Evolutionary conservation across 2,797 vertebrate species (phyloP).

Genomic region (Menidia menidia): DNA sequence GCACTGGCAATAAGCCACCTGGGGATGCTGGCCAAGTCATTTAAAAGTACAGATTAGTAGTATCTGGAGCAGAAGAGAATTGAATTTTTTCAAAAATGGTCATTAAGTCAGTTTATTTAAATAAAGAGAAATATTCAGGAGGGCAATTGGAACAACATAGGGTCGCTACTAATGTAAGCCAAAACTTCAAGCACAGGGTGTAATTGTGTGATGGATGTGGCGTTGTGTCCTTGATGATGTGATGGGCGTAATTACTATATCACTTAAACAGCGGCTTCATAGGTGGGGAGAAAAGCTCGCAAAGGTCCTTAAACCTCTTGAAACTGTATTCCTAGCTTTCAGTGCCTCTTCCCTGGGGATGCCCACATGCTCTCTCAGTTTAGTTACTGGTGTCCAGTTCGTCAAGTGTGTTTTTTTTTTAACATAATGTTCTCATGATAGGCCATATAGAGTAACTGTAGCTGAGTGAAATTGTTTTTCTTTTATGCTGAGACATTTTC

Average conservation of each 20-base stretch:
- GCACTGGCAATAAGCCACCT: neutral
- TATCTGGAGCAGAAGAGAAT: no score
- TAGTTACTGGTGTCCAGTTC: conserved; percentile 62
- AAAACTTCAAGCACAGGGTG: conserved; percentile 8
- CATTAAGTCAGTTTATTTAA: neutral
- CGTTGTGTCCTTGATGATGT: conserved; percentile 34
- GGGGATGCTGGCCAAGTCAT: neutral
- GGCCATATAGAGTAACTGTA: conserved; percentile 51
- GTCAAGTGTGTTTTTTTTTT: conserved; percentile 63
- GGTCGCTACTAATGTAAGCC: conserved; percentile 1
- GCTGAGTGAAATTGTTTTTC: conserved; percentile 46
- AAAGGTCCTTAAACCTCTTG: conserved; percentile 29
- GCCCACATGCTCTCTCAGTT: conserved; percentile 61
- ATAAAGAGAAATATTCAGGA: neutral
- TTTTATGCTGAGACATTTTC: conserved; percentile 47
- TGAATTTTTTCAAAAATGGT: neutral
- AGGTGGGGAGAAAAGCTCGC: conserved; percentile 27
- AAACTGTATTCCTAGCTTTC: conserved; percentile 44
- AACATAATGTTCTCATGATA: conserved; percentile 56
- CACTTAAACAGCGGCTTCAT: conserved; percentile 40
- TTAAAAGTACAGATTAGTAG: neutral
- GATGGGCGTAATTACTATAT: conserved; percentile 35
- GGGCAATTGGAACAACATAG: neutral
- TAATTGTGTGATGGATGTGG: conserved; percentile 21
- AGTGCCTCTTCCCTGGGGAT: conserved; percentile 45